Percentiles rank a stretch among this genome's conserved stretches.
phyloP scores from a whole-genome alignment of 1,140 invertebrate genomes.

The Drosophila arizonae region DNA sequence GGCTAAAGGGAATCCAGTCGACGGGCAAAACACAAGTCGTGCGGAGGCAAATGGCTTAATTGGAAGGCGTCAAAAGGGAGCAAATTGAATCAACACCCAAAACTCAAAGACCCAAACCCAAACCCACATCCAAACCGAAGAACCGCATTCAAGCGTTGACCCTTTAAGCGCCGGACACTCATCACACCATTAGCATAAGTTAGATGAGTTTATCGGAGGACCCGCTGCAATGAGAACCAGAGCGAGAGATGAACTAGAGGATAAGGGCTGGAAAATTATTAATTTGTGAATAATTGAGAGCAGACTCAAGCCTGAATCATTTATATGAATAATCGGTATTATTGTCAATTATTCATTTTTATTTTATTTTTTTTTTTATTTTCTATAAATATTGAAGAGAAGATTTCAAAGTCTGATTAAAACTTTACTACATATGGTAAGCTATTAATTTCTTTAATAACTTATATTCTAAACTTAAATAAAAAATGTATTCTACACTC shows the following conservation, averaged over 20 bases:
- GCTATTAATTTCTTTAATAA: too few species aligned
- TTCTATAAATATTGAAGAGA: too few species aligned
- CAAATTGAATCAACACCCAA: constrained; percentile 45
- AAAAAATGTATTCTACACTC: too few species aligned
- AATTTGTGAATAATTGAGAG: too few species aligned
- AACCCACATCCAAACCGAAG: constrained; percentile 8
- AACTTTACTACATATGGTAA: too few species aligned
- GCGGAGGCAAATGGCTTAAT: constrained; percentile 39
- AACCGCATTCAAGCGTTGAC: not conserved
- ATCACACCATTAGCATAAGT: constrained; percentile 32
- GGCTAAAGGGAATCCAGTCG: constrained; percentile 12
- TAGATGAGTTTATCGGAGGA: constrained; percentile 5
- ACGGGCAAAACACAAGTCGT: constrained; percentile 4
- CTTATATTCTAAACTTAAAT: too few species aligned
- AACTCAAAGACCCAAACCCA: constrained; percentile 11
- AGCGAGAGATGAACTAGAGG: not conserved
- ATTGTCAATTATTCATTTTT: too few species aligned
- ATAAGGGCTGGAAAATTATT: too few species aligned
- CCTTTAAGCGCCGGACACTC: constrained; percentile 11
- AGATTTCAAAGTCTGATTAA: too few species aligned
- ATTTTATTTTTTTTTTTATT: too few species aligned
- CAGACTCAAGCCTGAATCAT: too few species aligned
- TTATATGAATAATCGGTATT: too few species aligned
- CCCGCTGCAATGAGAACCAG: not conserved
- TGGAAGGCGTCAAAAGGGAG: constrained; percentile 47